Evolutionary conservation across 2,797 vertebrate species (phyloP).

Genomic region (Capromys pilorides): DNA sequence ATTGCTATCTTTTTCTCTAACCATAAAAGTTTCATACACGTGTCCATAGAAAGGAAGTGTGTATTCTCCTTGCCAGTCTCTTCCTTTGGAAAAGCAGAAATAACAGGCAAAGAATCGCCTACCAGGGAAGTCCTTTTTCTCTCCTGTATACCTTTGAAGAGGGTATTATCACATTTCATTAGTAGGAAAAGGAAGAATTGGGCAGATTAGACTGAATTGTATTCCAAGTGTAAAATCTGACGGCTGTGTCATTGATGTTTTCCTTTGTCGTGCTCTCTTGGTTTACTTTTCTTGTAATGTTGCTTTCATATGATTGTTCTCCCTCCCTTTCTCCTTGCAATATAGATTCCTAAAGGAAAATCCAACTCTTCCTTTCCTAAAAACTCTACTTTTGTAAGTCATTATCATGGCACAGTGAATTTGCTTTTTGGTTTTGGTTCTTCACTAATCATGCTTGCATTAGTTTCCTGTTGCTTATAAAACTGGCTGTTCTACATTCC

Average conservation of each 20-base stretch:
- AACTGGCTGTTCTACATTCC: constrained; percentile 78
- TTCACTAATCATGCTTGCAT: constrained; percentile 86
- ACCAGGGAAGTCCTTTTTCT: neutral
- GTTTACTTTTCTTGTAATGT: constrained; percentile 83
- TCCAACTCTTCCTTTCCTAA: constrained; percentile 93
- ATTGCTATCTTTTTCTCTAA: constrained; percentile 35
- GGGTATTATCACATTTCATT: constrained; percentile 1
- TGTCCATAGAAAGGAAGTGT: neutral
- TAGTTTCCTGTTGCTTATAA: constrained; percentile 75
- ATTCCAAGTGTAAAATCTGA: constrained; percentile 37
- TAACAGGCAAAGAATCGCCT: neutral
- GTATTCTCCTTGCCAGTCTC: neutral
- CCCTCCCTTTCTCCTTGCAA: constrained; percentile 87
- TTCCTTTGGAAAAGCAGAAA: neutral
- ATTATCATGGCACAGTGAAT: constrained; percentile 81
- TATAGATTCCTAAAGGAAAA: constrained; percentile 98
- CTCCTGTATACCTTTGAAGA: neutral
- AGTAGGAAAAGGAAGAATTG: neutral
- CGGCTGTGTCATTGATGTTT: constrained; percentile 59
- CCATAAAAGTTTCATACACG: neutral
- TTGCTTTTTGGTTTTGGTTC: constrained; percentile 78
- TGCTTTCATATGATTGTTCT: constrained; percentile 85
- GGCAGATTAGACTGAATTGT: constrained; percentile 44
- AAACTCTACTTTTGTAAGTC: constrained; percentile 97
- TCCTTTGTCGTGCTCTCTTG: constrained; percentile 68